A percentile compares a stretch with the other conserved stretches of the same genome.
Conservation (phyloP, 2,113 vertebrate genomes). For the Lophotis ruficrista region DNA sequence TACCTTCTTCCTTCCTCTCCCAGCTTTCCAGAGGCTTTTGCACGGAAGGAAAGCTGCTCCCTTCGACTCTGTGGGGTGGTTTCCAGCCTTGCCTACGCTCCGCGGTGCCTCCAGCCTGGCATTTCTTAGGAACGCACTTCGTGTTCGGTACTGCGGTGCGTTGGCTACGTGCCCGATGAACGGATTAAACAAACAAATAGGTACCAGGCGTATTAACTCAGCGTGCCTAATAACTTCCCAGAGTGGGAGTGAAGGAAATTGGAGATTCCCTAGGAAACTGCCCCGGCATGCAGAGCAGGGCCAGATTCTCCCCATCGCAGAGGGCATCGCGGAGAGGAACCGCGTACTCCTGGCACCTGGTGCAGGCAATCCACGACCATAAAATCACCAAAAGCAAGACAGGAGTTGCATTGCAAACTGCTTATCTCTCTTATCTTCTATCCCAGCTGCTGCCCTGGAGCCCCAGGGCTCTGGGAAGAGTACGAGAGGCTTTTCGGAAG, state of each 20-base stretch:
- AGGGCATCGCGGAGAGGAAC: neutral
- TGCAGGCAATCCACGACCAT: neutral
- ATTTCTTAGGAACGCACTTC: fast-evolving
- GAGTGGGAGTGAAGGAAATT: neutral
- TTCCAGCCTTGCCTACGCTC: neutral
- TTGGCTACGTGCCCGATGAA: neutral
- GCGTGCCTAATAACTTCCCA: neutral
- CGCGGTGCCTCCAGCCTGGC: neutral
- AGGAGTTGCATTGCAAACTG: neutral
- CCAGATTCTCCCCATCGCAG: neutral
- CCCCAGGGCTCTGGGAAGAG: neutral
- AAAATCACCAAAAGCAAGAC: neutral
- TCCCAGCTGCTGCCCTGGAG: neutral
- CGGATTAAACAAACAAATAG: neutral
- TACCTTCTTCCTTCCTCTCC: neutral
- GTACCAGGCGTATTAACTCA: neutral
- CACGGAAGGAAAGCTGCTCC: neutral
- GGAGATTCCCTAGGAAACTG: neutral
- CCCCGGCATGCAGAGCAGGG: neutral
- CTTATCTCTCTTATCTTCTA: fast-evolving
- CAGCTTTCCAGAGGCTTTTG: neutral
- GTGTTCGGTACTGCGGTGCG: neutral
- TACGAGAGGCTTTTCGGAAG: neutral
- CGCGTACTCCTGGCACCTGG: neutral
- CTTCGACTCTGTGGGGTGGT: neutral